A percentile compares a stretch with the other conserved stretches of the same genome.
phyloP scores from a whole-genome alignment of 2,797 vertebrate species.

The Hippocampus kuda region DNA sequence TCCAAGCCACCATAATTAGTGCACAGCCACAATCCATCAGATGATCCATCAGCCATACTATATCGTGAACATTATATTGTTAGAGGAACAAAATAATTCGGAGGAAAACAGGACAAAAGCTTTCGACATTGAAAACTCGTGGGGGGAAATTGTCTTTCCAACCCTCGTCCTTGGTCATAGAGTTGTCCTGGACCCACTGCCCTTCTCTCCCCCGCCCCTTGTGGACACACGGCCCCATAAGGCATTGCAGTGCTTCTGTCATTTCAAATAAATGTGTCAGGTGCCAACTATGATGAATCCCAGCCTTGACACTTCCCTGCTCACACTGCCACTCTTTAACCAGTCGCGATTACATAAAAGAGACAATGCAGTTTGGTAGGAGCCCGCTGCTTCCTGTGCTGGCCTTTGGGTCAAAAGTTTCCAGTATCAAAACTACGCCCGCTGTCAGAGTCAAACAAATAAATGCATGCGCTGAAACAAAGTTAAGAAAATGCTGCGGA shows the following conservation, averaged over 20 bases:
- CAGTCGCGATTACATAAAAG: not conserved
- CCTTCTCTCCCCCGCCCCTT: not conserved
- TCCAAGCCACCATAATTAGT: too few relatives aligned
- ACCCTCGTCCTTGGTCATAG: not conserved
- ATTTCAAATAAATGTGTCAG: conserved; percentile 1
- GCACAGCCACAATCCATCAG: too few relatives aligned
- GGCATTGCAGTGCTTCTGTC: not conserved
- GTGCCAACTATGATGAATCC: conserved; percentile 2
- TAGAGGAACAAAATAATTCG: too few relatives aligned
- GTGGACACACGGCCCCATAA: not conserved
- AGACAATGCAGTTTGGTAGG: not conserved
- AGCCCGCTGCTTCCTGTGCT: not conserved
- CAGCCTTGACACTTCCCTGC: not conserved
- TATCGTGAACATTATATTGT: too few relatives aligned
- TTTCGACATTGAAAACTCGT: too few relatives aligned
- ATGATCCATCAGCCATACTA: too few relatives aligned
- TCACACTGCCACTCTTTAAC: not conserved
- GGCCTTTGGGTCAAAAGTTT: not conserved
- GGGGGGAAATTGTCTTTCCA: not conserved
- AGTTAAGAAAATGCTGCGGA: conserved; percentile 6
- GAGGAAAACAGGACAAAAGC: too few relatives aligned
- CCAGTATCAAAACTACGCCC: not conserved
- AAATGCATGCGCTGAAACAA: not conserved
- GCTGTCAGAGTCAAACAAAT: not conserved
- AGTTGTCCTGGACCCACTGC: not conserved